phyloP scores from a whole-genome alignment of 2,797 vertebrate species.

The Orientallactaga sibirica region DNA sequence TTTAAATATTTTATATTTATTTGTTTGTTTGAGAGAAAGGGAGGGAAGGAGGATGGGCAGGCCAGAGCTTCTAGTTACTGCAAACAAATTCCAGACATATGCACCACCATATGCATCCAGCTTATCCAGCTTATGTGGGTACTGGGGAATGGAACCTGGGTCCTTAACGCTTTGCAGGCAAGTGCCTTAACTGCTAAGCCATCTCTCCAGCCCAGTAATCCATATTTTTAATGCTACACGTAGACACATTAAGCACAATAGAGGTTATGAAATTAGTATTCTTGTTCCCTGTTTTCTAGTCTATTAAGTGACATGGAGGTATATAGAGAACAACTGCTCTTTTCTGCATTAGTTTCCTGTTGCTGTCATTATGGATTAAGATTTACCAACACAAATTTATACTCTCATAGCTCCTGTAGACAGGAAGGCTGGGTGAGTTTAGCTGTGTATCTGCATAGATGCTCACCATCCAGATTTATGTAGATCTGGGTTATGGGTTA shows the following conservation, averaged over 20 bases:
- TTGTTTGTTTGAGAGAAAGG: no score
- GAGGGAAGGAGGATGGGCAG: no score
- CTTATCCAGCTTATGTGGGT: no score
- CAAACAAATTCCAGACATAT: no score
- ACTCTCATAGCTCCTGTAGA: neutral
- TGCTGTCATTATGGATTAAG: neutral
- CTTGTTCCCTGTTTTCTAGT: neutral
- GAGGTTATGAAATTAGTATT: neutral
- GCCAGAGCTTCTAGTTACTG: no score
- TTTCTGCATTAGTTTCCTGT: neutral
- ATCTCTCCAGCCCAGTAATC: no score
- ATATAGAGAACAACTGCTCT: neutral
- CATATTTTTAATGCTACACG: neutral
- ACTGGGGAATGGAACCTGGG: no score
- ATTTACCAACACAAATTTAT: neutral
- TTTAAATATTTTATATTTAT: no score
- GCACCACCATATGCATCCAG: no score
- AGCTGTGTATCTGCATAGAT: neutral
- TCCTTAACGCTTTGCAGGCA: no score
- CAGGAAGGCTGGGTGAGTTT: conserved; percentile 1
- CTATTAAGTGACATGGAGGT: neutral
- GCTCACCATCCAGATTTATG: neutral
- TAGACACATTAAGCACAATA: neutral
- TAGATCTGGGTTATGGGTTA: neutral
- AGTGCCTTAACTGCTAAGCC: no score